Evolutionary conservation across 30 jellyfish, hydroid and myxozoan species (phyloP), one percentile per base, ranked within the genome.

Genomic region (Turritopsis dohrnii): DNA sequence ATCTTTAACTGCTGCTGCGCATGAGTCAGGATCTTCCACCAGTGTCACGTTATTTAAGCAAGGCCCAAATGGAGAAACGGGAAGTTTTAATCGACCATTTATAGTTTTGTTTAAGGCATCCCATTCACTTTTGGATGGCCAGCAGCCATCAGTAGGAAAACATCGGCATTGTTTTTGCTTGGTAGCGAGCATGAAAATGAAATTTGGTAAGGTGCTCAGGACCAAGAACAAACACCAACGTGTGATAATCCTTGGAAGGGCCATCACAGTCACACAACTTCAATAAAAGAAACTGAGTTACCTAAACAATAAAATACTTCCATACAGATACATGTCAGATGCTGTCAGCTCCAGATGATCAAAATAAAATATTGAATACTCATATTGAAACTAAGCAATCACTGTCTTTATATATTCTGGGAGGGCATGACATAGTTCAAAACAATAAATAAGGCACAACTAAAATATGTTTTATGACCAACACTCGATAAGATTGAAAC

Each of bases 71-170:
- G 76, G 76, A 5, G 76, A 66, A 8, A 66, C 18, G 28, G 76
- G 76, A 22, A 66, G 8, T 66, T 17, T 66, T 25, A 66, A 66
- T 66, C 76, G 76, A 66, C 76, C 76, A 66, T 66, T 17, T 1
- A 66, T 25, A 17, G 76, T 66, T 66, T 22, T 66, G 17, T 66
- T 66, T 17, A 66, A 66, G 8, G 28, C 4, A 17, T 22, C 30
- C 76, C 76, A 66, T 66, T 66, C 76, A n/a, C 17, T 9, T 66
- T 66, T 66, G 28, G 76, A 66, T 3, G 76, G 76, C 76, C 76
- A 66, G 17, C 76, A 66, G 7, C 9, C 29, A 22, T 66, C 76
- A 66, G 7, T 66, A n/a, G 76, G 76, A 66, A 22, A 22, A 66
- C 76, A 66, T 25, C 76, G 30, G 18, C 76, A 66, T 66, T 25